phyloP scores from a whole-genome alignment of 2,888 invertebrate genomes.

The Nudaria mundana region DNA sequence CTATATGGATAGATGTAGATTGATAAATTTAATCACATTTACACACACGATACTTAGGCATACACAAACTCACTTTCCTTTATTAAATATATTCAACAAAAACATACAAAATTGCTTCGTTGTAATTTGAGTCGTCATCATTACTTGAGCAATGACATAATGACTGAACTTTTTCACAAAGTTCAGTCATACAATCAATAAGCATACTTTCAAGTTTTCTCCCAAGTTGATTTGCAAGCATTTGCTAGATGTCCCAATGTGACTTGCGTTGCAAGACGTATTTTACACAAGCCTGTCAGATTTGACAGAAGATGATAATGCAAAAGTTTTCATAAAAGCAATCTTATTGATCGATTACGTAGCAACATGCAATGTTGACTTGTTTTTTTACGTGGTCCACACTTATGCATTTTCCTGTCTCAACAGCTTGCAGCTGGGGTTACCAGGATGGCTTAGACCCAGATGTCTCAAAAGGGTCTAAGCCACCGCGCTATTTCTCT shows the following conservation, averaged over 20 bases:
- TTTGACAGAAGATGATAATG: not conserved
- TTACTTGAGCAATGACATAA: slow-evolving; percentile 2
- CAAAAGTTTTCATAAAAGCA: not conserved
- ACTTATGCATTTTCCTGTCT: too few species aligned
- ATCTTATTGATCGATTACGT: not conserved
- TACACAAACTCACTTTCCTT: too few species aligned
- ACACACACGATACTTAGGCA: too few species aligned
- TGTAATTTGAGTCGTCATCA: slow-evolving; percentile 7
- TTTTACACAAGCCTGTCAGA: slow-evolving; percentile 2
- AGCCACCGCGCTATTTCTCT: too few species aligned
- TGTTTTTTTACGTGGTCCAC: not conserved
- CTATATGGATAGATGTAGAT: too few species aligned
- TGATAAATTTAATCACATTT: too few species aligned
- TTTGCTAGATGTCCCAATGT: too few species aligned
- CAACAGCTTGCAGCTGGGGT: too few species aligned
- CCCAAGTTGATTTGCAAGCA: slow-evolving; percentile 3
- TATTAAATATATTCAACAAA: too few species aligned
- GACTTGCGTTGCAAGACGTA: too few species aligned
- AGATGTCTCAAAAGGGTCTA: too few species aligned
- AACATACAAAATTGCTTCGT: slow-evolving; percentile 10
- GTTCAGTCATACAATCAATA: slow-evolving; percentile 10
- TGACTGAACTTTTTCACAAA: slow-evolving; percentile 1
- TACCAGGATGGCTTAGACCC: too few species aligned
- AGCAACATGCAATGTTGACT: not conserved
- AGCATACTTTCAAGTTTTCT: slow-evolving; percentile 28